phyloP scores from a whole-genome alignment of 2,888 invertebrate genomes.

The Stenodera caucasica region DNA sequence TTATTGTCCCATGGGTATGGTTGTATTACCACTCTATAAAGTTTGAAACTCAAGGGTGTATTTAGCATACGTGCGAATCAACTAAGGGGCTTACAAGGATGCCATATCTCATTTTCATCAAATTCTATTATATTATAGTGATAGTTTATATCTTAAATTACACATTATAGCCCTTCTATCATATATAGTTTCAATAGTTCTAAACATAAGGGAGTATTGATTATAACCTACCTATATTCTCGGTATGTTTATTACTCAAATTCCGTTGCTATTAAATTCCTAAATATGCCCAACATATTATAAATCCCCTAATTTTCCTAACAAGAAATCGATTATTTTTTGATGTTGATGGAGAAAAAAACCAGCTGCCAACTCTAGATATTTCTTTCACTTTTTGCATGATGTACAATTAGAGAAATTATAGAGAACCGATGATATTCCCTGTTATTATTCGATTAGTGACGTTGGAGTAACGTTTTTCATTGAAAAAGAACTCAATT shows the following conservation, averaged over 20 bases:
- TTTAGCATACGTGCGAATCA: conserved; percentile 35
- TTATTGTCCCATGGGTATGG: conserved; percentile 33
- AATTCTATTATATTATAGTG: neutral
- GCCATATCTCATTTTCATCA: conserved; percentile 18
- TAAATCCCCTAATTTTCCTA: too few relatives aligned
- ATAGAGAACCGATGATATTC: too few relatives aligned
- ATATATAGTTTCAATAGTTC: neutral
- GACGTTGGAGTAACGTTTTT: too few relatives aligned
- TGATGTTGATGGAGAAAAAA: too few relatives aligned
- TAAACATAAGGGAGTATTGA: neutral
- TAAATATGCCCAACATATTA: too few relatives aligned
- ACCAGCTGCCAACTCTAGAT: too few relatives aligned
- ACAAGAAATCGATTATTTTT: too few relatives aligned
- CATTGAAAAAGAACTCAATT: too few relatives aligned
- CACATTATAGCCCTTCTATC: neutral
- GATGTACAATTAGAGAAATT: too few relatives aligned
- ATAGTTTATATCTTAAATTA: neutral
- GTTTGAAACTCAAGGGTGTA: conserved; percentile 34
- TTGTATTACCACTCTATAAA: conserved; percentile 33
- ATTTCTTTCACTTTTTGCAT: too few relatives aligned
- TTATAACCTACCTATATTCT: neutral
- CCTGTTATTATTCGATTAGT: too few relatives aligned
- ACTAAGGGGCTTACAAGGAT: conserved; percentile 14
- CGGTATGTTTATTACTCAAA: neutral
- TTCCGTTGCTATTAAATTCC: too few relatives aligned